These are phyloP conservation scores for Scrobipalpa atriplicella DNA, from an alignment of 2,888 invertebrate genomes.

Conservation along the genomic window DNA sequence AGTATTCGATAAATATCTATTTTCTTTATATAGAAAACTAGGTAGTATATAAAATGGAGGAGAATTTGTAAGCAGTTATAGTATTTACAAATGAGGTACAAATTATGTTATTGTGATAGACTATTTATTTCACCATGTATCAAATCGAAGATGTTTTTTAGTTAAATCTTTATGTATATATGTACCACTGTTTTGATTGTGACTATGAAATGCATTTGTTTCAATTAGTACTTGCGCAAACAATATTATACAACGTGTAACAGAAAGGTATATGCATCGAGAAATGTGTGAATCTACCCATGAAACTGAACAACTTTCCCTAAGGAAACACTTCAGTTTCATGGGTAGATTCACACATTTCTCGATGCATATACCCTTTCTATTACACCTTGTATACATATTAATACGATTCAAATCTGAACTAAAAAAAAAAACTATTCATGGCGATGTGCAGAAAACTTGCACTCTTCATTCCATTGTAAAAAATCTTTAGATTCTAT, in stretches of 20 bases:
- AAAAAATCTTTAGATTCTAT: too few species aligned
- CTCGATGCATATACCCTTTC: too few species aligned
- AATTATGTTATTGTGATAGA: conserved; percentile 67
- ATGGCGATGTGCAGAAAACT: not conserved
- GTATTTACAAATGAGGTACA: conserved; percentile 57
- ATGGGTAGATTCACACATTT: too few species aligned
- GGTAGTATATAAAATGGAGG: not conserved
- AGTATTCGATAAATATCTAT: conserved; percentile 28
- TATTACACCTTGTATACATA: too few species aligned
- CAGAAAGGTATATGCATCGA: too few species aligned
- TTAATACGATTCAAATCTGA: conserved; percentile 1
- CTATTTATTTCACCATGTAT: conserved; percentile 36
- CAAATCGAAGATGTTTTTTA: conserved; percentile 29
- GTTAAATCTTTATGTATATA: conserved; percentile 11
- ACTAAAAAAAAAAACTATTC: not conserved
- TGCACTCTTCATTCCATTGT: not conserved
- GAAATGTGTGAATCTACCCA: too few species aligned
- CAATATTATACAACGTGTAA: not conserved
- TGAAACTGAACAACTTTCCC: too few species aligned
- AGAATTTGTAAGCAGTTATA: conserved; percentile 25
- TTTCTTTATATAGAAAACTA: too few species aligned
- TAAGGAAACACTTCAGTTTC: too few species aligned
- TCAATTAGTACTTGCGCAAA: not conserved
- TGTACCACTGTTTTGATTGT: not conserved
- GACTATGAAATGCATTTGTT: not conserved